Evolutionary conservation across 2,888 invertebrate species (phyloP).

Genomic region (Amphipoea lucens): DNA sequence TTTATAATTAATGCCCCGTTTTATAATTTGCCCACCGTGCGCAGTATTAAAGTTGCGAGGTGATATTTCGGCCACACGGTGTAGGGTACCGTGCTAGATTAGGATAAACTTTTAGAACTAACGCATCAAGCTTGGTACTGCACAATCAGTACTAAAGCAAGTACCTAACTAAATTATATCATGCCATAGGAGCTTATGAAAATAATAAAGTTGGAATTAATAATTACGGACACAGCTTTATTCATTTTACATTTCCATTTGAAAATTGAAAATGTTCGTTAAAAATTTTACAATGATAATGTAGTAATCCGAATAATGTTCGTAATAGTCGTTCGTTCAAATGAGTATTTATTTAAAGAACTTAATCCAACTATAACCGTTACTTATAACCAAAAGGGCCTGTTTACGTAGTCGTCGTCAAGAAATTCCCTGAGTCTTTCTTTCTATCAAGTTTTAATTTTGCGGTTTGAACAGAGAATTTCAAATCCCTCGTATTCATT

Average conservation of each 20-base stretch:
- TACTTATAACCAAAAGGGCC: slow-evolving; percentile 5
- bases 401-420: background rate
- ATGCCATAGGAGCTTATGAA: slow-evolving; percentile 7
- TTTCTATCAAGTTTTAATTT: background rate
- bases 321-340: slow-evolving; percentile 3
- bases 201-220: slow-evolving; percentile 5
- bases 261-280: slow-evolving; percentile 3
- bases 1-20: slow-evolving; percentile 84
- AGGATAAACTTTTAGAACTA: slow-evolving; percentile 61
- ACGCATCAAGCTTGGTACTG: slow-evolving; percentile 15
- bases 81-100: slow-evolving; percentile 61
- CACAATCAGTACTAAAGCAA: slow-evolving; percentile 24
- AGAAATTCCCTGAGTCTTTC: background rate
- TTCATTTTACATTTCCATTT: slow-evolving; percentile 6
- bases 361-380: slow-evolving; percentile 28
- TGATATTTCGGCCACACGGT: slow-evolving; percentile 74
- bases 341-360: slow-evolving; percentile 18
- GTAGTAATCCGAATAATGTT: slow-evolving; percentile 18
- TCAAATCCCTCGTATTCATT: background rate
- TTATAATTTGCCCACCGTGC: slow-evolving; percentile 80
- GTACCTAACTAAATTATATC: background rate
- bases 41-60: slow-evolving; percentile 77
- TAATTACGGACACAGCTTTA: background rate
- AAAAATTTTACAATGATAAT: slow-evolving; percentile 8
- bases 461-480: slow-evolving; percentile 1